Percentiles rank a stretch among this genome's conserved stretches.
Evolutionary conservation across 2,888 invertebrate species (phyloP).

Genomic region (Fissipunctia ypsillon): DNA sequence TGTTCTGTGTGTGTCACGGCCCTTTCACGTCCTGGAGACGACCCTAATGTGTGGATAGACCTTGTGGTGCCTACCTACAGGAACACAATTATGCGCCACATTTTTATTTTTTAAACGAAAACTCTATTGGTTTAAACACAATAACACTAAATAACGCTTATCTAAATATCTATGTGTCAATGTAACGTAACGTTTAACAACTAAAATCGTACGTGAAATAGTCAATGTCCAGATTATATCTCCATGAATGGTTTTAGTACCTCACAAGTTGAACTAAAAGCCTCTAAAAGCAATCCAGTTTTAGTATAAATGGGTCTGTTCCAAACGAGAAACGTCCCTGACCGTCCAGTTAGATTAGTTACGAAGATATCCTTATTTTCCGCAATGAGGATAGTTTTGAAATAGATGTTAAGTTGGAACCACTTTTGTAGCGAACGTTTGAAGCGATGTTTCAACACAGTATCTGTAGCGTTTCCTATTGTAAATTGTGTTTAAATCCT

Average conservation of each 20-base stretch:
- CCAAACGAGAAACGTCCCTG: conserved; percentile 48
- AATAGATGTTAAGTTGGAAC: conserved; percentile 46
- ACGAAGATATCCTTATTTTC: conserved; percentile 50
- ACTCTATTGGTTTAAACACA: neutral
- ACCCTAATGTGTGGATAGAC: too few relatives aligned
- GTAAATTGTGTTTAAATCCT: conserved; percentile 19
- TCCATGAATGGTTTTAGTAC: conserved; percentile 45
- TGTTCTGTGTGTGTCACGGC: too few relatives aligned
- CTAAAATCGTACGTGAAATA: conserved; percentile 39
- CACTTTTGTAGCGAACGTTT: conserved; percentile 29
- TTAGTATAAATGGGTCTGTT: conserved; percentile 49
- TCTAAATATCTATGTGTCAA: conserved; percentile 3
- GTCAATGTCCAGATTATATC: conserved; percentile 51
- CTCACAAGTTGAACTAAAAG: conserved; percentile 49
- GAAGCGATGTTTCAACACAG: conserved; percentile 14
- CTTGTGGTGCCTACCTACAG: too few relatives aligned
- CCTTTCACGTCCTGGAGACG: too few relatives aligned
- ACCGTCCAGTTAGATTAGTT: conserved; percentile 50
- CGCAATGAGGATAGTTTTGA: conserved; percentile 34
- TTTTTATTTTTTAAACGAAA: neutral
- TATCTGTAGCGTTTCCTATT: conserved; percentile 4
- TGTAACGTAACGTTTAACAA: conserved; percentile 28
- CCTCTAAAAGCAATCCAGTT: conserved; percentile 53
- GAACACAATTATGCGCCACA: neutral
- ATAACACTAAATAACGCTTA: neutral